Evolutionary conservation across 2,797 vertebrate genomes (phyloP), one percentile per base, ranked within the genome.

Genomic region (Artibeus lituratus): DNA sequence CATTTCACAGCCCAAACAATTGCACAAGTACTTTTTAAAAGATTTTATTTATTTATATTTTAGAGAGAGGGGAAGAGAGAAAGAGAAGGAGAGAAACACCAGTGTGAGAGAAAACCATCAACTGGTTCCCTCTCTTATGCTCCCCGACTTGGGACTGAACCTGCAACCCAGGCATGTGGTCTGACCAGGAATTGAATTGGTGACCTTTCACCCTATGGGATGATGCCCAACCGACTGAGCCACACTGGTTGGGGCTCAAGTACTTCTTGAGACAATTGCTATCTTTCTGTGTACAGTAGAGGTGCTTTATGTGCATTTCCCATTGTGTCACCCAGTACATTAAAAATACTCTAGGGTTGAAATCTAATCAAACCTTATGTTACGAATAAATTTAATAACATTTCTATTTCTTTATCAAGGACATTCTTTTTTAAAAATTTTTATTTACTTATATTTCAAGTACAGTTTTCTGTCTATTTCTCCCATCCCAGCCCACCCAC

Each of bases 1-100:
- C 44, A 87, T 73, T 67, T 93, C 87, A 22, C 16, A 95, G 16
- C 72, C 92, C 76, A 92, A 80, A 91, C 92, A 88, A 84, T 19
- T 70, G 26, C 44, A 39, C 3, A 12, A 47, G 32, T 22, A 24
- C 49, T 90, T 90, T 42, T 39, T 53, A 69, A 6, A 65, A n/a
- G 62, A 18, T 65, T 65, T 65, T 65, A 65, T 65, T 65, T n/a
- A 65, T 32, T 65, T 65, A 32, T 14, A 16, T 65, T n/a, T 32
- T 65, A 65, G 62, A n/a, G 62, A 65, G 32, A 15, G 62, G 62
- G 62, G 32, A 15, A 16, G 14, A 29, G 62, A 65, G 6, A 65
- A 65, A 65, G 62, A n/a, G 12, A 65, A 32, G 62, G 62, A n/a
- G 62, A 65, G 59, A 62, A 62, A 62, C 59, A 62, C 29, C 57